Percentiles rank a stretch among this genome's conserved stretches.
phyloP scores from a whole-genome alignment of 2,888 invertebrate genomes.

The Drosophila anceps region DNA sequence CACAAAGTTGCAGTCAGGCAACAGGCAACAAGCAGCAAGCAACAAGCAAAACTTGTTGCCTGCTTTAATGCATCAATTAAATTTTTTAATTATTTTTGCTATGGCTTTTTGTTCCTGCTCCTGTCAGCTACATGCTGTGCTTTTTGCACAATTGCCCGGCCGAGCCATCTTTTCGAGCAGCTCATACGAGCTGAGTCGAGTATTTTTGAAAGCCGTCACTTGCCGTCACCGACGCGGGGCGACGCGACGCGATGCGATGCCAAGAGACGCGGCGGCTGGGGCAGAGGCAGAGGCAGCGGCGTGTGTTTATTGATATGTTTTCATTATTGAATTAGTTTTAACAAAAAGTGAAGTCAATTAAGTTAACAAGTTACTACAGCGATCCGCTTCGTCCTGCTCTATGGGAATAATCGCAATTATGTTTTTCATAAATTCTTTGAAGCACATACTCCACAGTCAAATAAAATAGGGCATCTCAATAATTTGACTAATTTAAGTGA shows the following conservation, averaged over 20 bases:
- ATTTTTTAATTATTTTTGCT: slow-evolving; percentile 76
- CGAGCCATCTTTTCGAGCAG: slow-evolving; percentile 47
- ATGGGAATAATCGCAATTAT: slow-evolving; percentile 57
- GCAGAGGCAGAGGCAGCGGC: slow-evolving; percentile 40
- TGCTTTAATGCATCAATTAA: slow-evolving; percentile 80
- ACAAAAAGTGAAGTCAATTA: slow-evolving; percentile 71
- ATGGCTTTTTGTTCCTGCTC: slow-evolving; percentile 70
- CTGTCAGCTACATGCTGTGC: slow-evolving; percentile 72
- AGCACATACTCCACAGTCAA: slow-evolving; percentile 17
- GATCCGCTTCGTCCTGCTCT: slow-evolving; percentile 14
- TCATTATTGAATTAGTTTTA: slow-evolving; percentile 79
- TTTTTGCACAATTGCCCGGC: slow-evolving; percentile 49
- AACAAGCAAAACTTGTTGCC: slow-evolving; percentile 66
- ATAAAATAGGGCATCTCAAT: not conserved
- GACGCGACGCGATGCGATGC: slow-evolving; percentile 5
- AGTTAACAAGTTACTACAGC: slow-evolving; percentile 57
- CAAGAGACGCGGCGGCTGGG: not conserved
- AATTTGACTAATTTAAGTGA: not conserved
- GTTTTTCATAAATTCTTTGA: slow-evolving; percentile 10
- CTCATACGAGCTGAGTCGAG: slow-evolving; percentile 44
- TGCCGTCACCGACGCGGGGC: slow-evolving; percentile 50
- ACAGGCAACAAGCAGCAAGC: slow-evolving; percentile 14
- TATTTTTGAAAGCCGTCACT: slow-evolving; percentile 73
- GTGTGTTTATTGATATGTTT: slow-evolving; percentile 80
- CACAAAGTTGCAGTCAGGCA: slow-evolving; percentile 30